phyloP scores from a whole-genome alignment of 2,113 vertebrate species.

The Pelmatolapia mariae region DNA sequence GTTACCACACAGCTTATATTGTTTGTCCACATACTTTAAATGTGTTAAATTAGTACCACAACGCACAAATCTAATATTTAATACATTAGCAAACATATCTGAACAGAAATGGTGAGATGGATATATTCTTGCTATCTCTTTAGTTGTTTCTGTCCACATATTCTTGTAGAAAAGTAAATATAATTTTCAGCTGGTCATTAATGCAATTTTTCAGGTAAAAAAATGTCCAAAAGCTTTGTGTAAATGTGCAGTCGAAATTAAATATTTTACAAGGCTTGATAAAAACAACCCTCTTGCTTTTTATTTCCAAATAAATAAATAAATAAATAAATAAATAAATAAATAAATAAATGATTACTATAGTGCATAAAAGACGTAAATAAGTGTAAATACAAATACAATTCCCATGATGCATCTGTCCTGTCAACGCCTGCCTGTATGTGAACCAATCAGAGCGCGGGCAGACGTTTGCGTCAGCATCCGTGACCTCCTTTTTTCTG shows the following conservation, averaged over 20 bases:
- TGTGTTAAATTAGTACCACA: not conserved
- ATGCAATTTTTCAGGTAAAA: not conserved
- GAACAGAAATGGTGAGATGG: not conserved
- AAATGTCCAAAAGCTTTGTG: not conserved
- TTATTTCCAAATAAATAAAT: not conserved
- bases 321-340: not conserved
- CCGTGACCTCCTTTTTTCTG: constrained; percentile 69
- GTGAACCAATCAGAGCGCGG: constrained; percentile 65
- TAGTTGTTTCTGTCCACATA: not conserved
- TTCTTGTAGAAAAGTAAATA: not conserved
- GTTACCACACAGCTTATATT: not conserved
- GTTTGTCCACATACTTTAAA: not conserved
- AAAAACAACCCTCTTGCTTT: not conserved
- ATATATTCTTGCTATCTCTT: not conserved
- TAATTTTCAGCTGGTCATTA: not conserved
- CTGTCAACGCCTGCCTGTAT: not conserved
- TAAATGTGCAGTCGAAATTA: not conserved
- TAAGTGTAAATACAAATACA: constrained; percentile 64
- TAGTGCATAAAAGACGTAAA: not conserved
- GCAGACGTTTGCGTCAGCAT: constrained; percentile 36
- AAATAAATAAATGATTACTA: not conserved
- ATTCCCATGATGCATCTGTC: constrained; percentile 56
- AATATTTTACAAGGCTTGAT: not conserved
- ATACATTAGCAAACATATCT: not conserved
- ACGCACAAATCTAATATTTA: not conserved